A percentile compares a stretch with the other conserved stretches of the same genome.
These are phyloP conservation scores for Chondrilla cf. caribensis DNA, from an alignment of 37 sponge, comb jelly and placozoan genomes.

Conservation along the genomic window DNA sequence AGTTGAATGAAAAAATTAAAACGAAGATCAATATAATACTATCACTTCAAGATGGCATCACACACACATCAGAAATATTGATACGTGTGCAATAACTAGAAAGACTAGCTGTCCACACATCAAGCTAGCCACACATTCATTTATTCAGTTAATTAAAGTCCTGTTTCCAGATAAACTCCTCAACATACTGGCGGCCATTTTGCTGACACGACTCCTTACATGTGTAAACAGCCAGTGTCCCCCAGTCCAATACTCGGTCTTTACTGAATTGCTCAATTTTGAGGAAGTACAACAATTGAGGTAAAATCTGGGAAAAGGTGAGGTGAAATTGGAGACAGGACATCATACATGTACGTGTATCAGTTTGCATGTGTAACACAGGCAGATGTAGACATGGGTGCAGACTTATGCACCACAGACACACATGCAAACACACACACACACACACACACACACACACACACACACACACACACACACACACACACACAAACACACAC, in stretches of 20 bases:
- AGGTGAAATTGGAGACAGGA: background rate
- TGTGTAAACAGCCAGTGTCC: slow-evolving; percentile 79
- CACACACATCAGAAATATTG: too few relatives aligned
- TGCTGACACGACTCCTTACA: slow-evolving; percentile 45
- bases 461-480: background rate
- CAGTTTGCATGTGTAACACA: background rate
- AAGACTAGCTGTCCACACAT: too few relatives aligned
- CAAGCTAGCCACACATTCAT: too few relatives aligned
- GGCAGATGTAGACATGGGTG: background rate
- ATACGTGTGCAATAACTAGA: too few relatives aligned
- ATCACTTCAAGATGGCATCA: too few relatives aligned
- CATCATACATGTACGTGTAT: background rate
- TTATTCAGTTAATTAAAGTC: slow-evolving; percentile 34
- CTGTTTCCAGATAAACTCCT: slow-evolving; percentile 77
- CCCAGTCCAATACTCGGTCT: slow-evolving; percentile 74
- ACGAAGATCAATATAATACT: too few relatives aligned
- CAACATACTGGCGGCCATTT: slow-evolving; percentile 37
- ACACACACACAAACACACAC: background rate
- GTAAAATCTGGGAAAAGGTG: slow-evolving; percentile 61
- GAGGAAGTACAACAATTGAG: slow-evolving; percentile 78
- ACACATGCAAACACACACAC: background rate
- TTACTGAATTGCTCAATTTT: slow-evolving; percentile 54
- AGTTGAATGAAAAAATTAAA: too few relatives aligned
- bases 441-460: background rate
- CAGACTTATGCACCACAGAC: too few relatives aligned